Percentiles rank a stretch among this genome's conserved stretches.
These are phyloP conservation scores for Huso huso DNA, from an alignment of 2,797 vertebrate species.

Conservation along the genomic window DNA sequence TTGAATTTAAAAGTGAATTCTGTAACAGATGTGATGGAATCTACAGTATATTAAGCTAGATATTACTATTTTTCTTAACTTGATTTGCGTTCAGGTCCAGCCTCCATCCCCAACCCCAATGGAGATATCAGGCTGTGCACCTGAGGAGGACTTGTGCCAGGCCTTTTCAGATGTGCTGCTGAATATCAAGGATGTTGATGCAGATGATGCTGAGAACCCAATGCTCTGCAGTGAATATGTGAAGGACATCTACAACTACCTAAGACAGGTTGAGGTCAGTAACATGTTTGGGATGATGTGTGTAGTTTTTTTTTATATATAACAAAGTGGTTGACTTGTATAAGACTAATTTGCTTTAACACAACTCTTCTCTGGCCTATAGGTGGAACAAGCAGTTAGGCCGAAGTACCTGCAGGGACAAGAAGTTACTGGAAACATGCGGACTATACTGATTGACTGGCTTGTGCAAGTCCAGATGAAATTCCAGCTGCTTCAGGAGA, in stretches of 20 bases:
- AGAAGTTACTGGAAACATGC: slow-evolving; percentile 73
- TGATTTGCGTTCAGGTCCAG: slow-evolving; percentile 21
- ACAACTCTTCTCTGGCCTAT: background rate
- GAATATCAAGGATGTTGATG: slow-evolving; percentile 63
- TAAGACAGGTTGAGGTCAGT: slow-evolving; percentile 66
- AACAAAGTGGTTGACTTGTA: background rate
- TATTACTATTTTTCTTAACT: background rate
- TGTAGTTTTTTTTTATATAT: background rate
- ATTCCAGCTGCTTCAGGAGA: slow-evolving; percentile 73
- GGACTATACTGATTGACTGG: slow-evolving; percentile 78
- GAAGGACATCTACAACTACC: slow-evolving; percentile 78
- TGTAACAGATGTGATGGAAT: background rate
- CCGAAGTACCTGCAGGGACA: slow-evolving; percentile 57
- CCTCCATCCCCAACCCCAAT: slow-evolving; percentile 50
- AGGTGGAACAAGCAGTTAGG: slow-evolving; percentile 60
- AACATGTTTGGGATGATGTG: background rate
- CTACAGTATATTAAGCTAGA: background rate
- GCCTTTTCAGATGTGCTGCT: slow-evolving; percentile 71
- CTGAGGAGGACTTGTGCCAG: slow-evolving; percentile 53
- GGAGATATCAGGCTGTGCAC: slow-evolving; percentile 59
- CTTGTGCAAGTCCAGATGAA: slow-evolving; percentile 74
- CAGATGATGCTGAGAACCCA: slow-evolving; percentile 60
- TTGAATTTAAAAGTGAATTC: background rate
- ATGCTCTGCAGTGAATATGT: slow-evolving; percentile 74
- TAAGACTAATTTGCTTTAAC: background rate